Evolutionary conservation across 2,797 vertebrate species (phyloP).

Genomic region (Tenualosa thibaudeaui): DNA sequence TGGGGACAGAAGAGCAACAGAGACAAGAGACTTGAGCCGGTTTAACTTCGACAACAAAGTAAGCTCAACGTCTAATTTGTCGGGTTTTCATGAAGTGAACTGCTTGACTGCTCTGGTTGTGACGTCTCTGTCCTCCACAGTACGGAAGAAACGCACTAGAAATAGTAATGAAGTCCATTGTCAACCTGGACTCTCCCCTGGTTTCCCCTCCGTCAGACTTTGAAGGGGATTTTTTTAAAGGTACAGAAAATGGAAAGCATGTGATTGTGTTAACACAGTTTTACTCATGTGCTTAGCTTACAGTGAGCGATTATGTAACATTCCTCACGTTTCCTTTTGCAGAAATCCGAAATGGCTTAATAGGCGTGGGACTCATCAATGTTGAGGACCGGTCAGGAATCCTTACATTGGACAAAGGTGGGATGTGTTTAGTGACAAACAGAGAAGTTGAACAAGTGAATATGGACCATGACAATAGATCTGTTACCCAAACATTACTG

Average conservation of each 20-base stretch:
- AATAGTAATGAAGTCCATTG: constrained; percentile 98
- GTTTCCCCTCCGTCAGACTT: constrained; percentile 90
- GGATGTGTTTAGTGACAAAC: constrained; percentile 16
- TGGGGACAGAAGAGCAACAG: constrained; percentile 95
- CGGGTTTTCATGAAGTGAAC: neutral
- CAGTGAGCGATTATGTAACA: neutral
- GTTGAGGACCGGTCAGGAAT: constrained; percentile 90
- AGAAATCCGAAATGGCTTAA: constrained; percentile 94
- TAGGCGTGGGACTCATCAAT: constrained; percentile 96
- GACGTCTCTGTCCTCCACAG: constrained; percentile 64
- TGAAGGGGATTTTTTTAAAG: constrained; percentile 97
- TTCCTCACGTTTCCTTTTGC: constrained; percentile 31
- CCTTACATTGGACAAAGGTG: constrained; percentile 94
- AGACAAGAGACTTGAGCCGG: constrained; percentile 94
- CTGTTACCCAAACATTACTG: neutral
- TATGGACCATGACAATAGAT: neutral
- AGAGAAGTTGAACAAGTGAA: neutral
- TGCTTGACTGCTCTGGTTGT: constrained; percentile 14
- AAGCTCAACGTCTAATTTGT: constrained; percentile 33
- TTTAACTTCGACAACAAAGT: constrained; percentile 99
- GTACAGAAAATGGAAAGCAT: constrained; percentile 60
- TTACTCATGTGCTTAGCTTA: neutral
- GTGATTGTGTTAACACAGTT: neutral
- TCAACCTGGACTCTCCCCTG: constrained; percentile 89
- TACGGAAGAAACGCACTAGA: constrained; percentile 97